Percentiles rank a stretch among this genome's conserved stretches.
phyloP scores from a whole-genome alignment of 2,797 vertebrate species.

The Malacoraja senta region DNA sequence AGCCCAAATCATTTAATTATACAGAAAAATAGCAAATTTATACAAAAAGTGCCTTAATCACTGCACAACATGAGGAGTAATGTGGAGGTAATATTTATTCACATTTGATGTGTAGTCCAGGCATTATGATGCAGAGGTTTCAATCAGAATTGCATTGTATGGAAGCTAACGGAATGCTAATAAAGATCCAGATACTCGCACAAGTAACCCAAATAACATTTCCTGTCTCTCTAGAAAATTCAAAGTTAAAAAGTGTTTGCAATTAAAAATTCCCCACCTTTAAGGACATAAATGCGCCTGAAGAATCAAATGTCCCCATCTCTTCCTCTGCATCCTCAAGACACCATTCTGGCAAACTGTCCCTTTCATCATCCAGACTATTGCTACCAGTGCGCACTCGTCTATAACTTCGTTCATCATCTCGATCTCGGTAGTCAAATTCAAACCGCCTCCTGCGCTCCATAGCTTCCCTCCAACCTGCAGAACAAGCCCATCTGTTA shows the following conservation, averaged over 20 bases:
- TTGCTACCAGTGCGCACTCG: conserved; percentile 82
- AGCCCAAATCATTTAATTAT: neutral
- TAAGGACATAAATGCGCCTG: conserved; percentile 88
- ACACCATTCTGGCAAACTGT: conserved; percentile 94
- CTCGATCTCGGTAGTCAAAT: conserved; percentile 82
- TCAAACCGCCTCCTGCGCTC: conserved; percentile 86
- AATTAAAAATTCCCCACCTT: conserved; percentile 64
- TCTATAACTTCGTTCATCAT: conserved; percentile 84
- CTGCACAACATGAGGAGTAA: neutral
- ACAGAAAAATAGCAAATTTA: neutral
- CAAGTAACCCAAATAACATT: neutral
- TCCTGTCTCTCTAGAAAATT: neutral
- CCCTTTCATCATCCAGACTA: conserved; percentile 87
- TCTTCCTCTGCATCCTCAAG: conserved; percentile 95
- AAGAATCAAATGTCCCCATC: conserved; percentile 97
- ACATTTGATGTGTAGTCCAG: neutral
- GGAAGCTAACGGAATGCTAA: neutral
- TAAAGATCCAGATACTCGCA: neutral
- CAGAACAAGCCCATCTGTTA: conserved; percentile 72
- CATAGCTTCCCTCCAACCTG: conserved; percentile 88
- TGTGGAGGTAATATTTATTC: neutral
- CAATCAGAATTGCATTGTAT: neutral
- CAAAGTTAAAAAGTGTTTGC: neutral
- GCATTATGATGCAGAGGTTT: neutral
- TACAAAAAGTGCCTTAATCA: neutral